These are phyloP conservation scores for Uloborus diversus DNA, from an alignment of 1,140 invertebrate genomes.

Conservation along the genomic window DNA sequence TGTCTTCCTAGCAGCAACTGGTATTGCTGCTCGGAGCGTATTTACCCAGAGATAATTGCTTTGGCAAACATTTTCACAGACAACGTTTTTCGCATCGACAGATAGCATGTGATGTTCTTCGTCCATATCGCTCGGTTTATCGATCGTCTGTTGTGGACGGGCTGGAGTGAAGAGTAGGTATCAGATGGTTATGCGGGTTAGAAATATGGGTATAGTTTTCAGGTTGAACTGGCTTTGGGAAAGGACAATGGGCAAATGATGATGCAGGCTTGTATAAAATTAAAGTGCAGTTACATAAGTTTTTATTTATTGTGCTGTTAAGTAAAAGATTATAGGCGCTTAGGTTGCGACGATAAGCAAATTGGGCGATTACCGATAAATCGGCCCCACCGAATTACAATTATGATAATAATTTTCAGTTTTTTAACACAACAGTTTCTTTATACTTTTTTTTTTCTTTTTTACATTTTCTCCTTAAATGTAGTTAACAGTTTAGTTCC, in stretches of 20 bases:
- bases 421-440: too few species aligned
- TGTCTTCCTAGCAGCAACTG: conserved; percentile 30
- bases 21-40: conserved; percentile 41
- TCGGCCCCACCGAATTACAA: too few species aligned
- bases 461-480: too few species aligned
- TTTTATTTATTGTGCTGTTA: too few species aligned
- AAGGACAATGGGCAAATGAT: neutral
- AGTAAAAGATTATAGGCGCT: too few species aligned
- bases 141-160: conserved; percentile 13
- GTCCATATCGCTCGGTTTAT: conserved; percentile 12
- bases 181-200: conserved; percentile 16
- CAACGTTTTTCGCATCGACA: conserved; percentile 54
- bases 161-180: neutral
- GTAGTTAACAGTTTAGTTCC: too few species aligned
- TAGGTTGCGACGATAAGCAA: too few species aligned
- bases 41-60: conserved; percentile 54
- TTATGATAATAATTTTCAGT: too few species aligned
- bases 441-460: too few species aligned
- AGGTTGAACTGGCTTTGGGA: neutral
- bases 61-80: conserved; percentile 56
- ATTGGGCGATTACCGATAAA: too few species aligned
- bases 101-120: conserved; percentile 44
- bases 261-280: too few species aligned
- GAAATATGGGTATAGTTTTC: neutral
- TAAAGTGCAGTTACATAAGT: too few species aligned